These are phyloP conservation scores for Podilymbus podiceps DNA, from an alignment of 2,113 vertebrate genomes.

Conservation along the genomic window DNA sequence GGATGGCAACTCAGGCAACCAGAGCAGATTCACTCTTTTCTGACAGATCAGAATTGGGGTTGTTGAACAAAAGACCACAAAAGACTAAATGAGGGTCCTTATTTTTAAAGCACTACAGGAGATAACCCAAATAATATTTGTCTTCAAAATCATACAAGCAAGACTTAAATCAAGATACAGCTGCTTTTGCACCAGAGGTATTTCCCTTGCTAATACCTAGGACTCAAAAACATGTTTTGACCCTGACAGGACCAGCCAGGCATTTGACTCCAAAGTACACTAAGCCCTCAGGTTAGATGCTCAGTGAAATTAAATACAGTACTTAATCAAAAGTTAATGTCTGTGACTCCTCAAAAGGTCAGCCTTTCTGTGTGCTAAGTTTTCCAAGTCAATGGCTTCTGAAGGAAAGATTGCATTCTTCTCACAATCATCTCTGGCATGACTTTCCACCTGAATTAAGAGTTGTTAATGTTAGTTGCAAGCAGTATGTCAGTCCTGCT, in stretches of 20 bases:
- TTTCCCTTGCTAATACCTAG: background rate
- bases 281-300: conserved; percentile 44
- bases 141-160: background rate
- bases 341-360: conserved; percentile 56
- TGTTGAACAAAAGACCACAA: background rate
- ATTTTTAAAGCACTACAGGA: background rate
- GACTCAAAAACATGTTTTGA: background rate
- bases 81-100: background rate
- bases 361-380: background rate
- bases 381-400: background rate
- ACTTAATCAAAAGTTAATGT: conserved; percentile 45
- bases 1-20: background rate
- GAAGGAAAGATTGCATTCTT: background rate
- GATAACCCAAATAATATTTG: background rate
- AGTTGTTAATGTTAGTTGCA: background rate
- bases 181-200: background rate
- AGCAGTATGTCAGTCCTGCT: background rate
- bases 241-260: conserved; percentile 9
- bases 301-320: conserved; percentile 59
- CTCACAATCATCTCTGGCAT: background rate
- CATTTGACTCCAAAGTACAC: conserved; percentile 53
- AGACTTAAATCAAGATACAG: background rate
- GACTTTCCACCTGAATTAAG: background rate
- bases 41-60: background rate
- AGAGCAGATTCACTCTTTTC: background rate